Conservation (phyloP, 1,140 invertebrate genomes). For the Drosophila equinoxialis region DNA sequence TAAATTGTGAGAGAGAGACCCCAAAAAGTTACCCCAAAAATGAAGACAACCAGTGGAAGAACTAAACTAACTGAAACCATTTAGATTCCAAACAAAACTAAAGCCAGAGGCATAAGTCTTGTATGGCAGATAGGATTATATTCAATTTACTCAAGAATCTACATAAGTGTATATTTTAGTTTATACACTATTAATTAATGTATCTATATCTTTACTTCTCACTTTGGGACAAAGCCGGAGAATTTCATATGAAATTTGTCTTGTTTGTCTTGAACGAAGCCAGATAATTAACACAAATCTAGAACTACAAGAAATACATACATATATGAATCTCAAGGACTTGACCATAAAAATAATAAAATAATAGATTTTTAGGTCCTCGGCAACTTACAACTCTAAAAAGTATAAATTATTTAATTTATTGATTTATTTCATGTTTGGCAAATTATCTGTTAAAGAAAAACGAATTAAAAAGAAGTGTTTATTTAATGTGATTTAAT, state of each 20-base stretch:
- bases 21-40: slow-evolving; percentile 4
- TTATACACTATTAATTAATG: slow-evolving; percentile 3
- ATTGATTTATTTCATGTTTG: too few relatives aligned
- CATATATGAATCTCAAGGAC: too few relatives aligned
- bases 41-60: neutral
- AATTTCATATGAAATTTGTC: neutral
- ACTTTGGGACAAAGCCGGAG: neutral
- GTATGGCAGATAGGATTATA: neutral
- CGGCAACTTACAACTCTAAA: too few relatives aligned
- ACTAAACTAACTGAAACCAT: slow-evolving; percentile 6
- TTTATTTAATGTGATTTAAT: neutral
- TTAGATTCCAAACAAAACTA: slow-evolving; percentile 9
- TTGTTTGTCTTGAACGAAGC: too few relatives aligned
- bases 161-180: neutral
- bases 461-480: neutral
- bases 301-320: too few relatives aligned
- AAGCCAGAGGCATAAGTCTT: neutral
- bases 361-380: too few relatives aligned
- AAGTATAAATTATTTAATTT: too few relatives aligned
- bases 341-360: too few relatives aligned
- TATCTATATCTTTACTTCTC: neutral
- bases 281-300: too few relatives aligned
- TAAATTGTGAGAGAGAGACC: slow-evolving; percentile 48
- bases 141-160: slow-evolving; percentile 4
- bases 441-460: too few relatives aligned